Base-by-base conservation (phyloP, 2,888 invertebrate species). In the Euplagia quadripunctaria region DNA sequence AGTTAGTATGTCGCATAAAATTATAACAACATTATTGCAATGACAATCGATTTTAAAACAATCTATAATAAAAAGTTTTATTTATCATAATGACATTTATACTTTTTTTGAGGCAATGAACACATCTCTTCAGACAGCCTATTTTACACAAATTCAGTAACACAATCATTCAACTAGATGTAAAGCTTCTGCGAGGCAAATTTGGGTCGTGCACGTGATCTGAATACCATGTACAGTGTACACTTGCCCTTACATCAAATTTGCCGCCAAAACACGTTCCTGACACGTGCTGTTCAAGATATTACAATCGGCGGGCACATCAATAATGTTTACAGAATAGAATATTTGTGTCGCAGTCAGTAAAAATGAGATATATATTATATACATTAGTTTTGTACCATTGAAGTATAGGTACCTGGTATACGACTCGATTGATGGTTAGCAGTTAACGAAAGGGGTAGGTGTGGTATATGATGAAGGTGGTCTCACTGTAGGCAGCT, bases 201-300 rank as follows among this genome's bases (percentile, higher is more conserved):
- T 91, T 89, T 90, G 85, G 92, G 91, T 89, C 91, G 90, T 63
- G 90, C 64, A 79, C 93, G 93, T 93, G 93, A 90, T 83, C 74
- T n/a, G 90, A 88, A 83, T 91, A 58, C 80, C 43, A 67, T 77
- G 72, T 71, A 70, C 43, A 71, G 63, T 78, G 71, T 71, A 70
- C 42, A 71, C 66, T 72, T 73, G 67, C 80, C 82, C 78, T 84
- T 76, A 80, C 72, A 79, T 82, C 74, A 75, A 76, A 77, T 84
- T 79, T 75, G 66, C 72, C 74, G 72, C 70, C 64, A 69, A 74
- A 82, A 76, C 74, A 75, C 83, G 84, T 68, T 76, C 73, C 66
- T 70, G 68, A 76, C 75, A 64, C 70, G 72, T 72, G 64, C 72
- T 55, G 64, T 64, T 42, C 41, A 41, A 68, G 67, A 66, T 72